Conservation (phyloP, 2,888 invertebrate species). For the Lepetodrilus schrolli region DNA sequence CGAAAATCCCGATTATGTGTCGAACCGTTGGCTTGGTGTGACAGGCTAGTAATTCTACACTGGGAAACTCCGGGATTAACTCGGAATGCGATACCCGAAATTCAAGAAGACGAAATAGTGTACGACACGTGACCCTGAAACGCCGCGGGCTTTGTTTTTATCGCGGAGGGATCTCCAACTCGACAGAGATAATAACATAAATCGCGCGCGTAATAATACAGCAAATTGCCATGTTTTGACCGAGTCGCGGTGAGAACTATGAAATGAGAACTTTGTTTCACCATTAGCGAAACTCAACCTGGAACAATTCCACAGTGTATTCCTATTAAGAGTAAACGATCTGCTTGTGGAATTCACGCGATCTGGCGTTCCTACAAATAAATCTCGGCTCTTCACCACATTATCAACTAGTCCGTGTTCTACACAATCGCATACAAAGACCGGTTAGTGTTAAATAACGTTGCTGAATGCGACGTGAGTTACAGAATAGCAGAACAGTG, state of each 20-base stretch:
- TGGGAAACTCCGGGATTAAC: neutral
- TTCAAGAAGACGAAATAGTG: slow-evolving; percentile 8
- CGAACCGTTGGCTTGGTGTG: neutral
- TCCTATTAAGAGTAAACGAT: slow-evolving; percentile 11
- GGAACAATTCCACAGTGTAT: neutral
- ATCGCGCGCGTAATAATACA: slow-evolving; percentile 26
- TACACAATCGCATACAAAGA: neutral
- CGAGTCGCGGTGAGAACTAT: neutral
- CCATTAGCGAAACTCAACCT: neutral
- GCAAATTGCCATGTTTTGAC: slow-evolving; percentile 24
- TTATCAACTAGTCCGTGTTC: neutral
- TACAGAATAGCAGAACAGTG: no score
- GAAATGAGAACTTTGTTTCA: slow-evolving; percentile 16
- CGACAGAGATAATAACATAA: slow-evolving; percentile 21
- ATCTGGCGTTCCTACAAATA: neutral
- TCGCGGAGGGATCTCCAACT: slow-evolving; percentile 20
- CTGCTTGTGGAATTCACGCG: neutral
- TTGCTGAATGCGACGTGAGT: no score
- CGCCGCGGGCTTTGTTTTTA: slow-evolving; percentile 17
- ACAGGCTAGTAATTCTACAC: neutral
- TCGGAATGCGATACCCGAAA: slow-evolving; percentile 11
- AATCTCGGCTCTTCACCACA: neutral
- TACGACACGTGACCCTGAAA: slow-evolving; percentile 15
- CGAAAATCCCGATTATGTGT: neutral
- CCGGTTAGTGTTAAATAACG: no score